These are phyloP conservation scores for Nematopogon swammerdamellus DNA, from an alignment of 2,888 invertebrate genomes.

Conservation along the genomic window DNA sequence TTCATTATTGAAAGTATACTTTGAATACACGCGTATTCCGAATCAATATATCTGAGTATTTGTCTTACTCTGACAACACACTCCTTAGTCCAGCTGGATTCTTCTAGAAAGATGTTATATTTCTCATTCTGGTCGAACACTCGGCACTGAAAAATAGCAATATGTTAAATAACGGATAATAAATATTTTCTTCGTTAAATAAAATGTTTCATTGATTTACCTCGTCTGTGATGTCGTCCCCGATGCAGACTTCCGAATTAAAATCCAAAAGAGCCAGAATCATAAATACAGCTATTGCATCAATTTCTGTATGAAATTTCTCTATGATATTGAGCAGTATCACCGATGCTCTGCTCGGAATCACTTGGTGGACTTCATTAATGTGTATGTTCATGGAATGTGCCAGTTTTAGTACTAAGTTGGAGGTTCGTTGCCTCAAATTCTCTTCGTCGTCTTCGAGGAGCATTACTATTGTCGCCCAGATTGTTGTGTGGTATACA, in stretches of 20 bases:
- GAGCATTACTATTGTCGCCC: slow-evolving; percentile 37
- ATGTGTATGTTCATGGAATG: slow-evolving; percentile 1
- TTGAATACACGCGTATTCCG: no score
- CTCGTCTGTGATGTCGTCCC: slow-evolving; percentile 29
- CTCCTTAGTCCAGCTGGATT: slow-evolving; percentile 29
- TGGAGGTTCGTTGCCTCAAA: slow-evolving; percentile 26
- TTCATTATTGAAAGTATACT: slow-evolving; percentile 12
- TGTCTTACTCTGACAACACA: slow-evolving; percentile 19
- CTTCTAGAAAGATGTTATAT: slow-evolving; percentile 60
- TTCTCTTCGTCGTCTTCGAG: slow-evolving; percentile 49
- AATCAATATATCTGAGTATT: background rate
- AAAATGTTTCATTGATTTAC: no score
- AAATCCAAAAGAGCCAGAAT: slow-evolving; percentile 32
- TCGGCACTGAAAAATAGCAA: slow-evolving; percentile 35
- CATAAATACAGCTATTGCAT: slow-evolving; percentile 15
- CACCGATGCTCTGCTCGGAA: slow-evolving; percentile 16
- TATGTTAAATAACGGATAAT: background rate
- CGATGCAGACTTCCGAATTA: slow-evolving; percentile 24
- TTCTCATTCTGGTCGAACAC: slow-evolving; percentile 64
- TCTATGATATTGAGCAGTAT: slow-evolving; percentile 10
- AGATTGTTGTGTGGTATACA: slow-evolving; percentile 25
- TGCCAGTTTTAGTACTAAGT: slow-evolving; percentile 8
- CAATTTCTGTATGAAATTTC: slow-evolving; percentile 5
- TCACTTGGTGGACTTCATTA: slow-evolving; percentile 3
- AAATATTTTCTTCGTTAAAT: no score